Conservation (phyloP, 1,140 invertebrate species). For the Tetramorium parvispinum region DNA sequence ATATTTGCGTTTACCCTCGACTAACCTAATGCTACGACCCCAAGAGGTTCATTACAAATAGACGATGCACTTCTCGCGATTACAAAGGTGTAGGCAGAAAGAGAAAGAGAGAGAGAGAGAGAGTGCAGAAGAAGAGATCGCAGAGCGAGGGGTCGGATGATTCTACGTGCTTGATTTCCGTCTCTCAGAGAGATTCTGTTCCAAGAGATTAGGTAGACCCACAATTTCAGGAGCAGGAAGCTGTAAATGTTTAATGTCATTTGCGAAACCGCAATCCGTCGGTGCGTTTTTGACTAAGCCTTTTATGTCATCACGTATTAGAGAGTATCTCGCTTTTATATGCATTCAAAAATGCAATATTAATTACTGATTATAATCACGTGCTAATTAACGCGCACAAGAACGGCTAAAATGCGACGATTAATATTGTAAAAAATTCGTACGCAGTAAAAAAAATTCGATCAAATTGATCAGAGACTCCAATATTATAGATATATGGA, state of each 20-base stretch:
- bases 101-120: slow-evolving; percentile 22
- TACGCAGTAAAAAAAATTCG: background rate
- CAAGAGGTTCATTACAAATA: slow-evolving; percentile 71
- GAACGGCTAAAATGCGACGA: background rate
- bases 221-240: slow-evolving; percentile 41
- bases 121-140: slow-evolving; percentile 8
- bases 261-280: slow-evolving; percentile 37
- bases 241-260: slow-evolving; percentile 40
- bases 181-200: slow-evolving; percentile 54
- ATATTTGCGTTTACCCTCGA: slow-evolving; percentile 51
- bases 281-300: slow-evolving; percentile 36
- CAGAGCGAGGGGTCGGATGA: slow-evolving; percentile 29
- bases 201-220: slow-evolving; percentile 51
- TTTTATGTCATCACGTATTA: slow-evolving; percentile 3
- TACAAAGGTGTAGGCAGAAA: slow-evolving; percentile 60
- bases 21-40: slow-evolving; percentile 15
- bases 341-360: slow-evolving; percentile 53
- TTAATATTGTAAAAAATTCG: slow-evolving; percentile 10
- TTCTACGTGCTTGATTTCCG: slow-evolving; percentile 43
- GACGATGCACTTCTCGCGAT: slow-evolving; percentile 72
- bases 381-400: slow-evolving; percentile 60
- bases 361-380: slow-evolving; percentile 62
- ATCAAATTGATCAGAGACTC: background rate
- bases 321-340: slow-evolving; percentile 10
- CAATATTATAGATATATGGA: background rate